Evolutionary conservation across 2,113 vertebrate species (phyloP).

Genomic region (Microtus pennsylvanicus): DNA sequence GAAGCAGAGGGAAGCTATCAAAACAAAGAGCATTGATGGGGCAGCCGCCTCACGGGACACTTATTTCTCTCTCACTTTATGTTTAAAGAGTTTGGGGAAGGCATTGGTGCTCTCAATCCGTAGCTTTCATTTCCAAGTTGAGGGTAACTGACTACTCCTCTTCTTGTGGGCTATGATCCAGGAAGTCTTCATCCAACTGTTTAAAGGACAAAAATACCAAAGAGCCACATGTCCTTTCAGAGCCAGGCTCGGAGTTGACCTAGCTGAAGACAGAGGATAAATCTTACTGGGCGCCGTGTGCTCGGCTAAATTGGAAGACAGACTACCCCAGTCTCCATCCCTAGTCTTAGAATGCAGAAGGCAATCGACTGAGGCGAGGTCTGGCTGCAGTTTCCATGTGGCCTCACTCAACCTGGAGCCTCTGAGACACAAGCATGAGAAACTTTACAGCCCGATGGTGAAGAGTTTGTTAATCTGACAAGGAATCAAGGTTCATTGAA

Average conservation of each 20-base stretch:
- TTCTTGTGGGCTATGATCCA: neutral
- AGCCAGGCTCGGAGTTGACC: neutral
- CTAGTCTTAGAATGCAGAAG: neutral
- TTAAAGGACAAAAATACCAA: neutral
- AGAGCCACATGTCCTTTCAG: neutral
- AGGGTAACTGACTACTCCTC: neutral
- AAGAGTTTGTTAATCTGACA: slow-evolving; percentile 61
- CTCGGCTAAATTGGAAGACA: neutral
- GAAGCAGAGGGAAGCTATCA: neutral
- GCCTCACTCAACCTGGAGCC: neutral
- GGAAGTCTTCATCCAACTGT: neutral
- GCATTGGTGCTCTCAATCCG: neutral
- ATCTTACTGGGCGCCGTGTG: neutral
- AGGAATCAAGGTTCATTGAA: slow-evolving; percentile 72
- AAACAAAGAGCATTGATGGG: neutral
- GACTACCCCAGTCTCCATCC: neutral
- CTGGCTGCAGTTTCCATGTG: neutral
- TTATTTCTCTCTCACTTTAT: neutral
- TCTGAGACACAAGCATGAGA: slow-evolving; percentile 34
- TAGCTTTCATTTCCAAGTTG: slow-evolving; percentile 41
- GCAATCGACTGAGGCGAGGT: neutral
- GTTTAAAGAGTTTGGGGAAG: neutral
- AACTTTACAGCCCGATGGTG: slow-evolving; percentile 35
- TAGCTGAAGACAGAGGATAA: neutral
- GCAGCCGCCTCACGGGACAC: neutral